Evolutionary conservation across 2,797 vertebrate species (phyloP).

Genomic region (Rhinatrema bivittatum): DNA sequence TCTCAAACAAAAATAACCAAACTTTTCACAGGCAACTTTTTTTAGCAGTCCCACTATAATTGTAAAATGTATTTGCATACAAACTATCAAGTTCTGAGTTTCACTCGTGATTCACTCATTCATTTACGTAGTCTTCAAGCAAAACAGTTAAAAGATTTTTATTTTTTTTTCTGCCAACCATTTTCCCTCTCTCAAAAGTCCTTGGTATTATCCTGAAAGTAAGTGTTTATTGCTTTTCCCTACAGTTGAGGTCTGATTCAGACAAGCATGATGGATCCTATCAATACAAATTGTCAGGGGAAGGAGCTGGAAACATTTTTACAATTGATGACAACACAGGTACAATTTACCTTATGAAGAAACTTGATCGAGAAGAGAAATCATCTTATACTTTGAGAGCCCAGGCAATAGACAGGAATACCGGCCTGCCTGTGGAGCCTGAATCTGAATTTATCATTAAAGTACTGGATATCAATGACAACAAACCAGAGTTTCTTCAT

Average conservation of each 20-base stretch:
- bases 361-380: slow-evolving; percentile 80
- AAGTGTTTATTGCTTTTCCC: slow-evolving; percentile 7
- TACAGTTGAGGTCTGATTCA: slow-evolving; percentile 75
- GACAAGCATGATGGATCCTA: slow-evolving; percentile 65
- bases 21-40: too few species aligned
- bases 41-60: too few species aligned
- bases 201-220: too few species aligned
- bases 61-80: too few species aligned
- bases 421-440: slow-evolving; percentile 69
- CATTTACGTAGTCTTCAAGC: too few species aligned
- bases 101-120: too few species aligned
- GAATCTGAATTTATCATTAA: slow-evolving; percentile 87
- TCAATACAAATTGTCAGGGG: slow-evolving; percentile 71
- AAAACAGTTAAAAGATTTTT: too few species aligned
- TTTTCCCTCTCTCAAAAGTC: too few species aligned
- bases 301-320: slow-evolving; percentile 74
- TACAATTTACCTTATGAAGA: slow-evolving; percentile 64
- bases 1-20: too few species aligned
- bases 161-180: too few species aligned
- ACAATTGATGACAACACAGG: slow-evolving; percentile 67
- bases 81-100: too few species aligned
- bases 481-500: slow-evolving; percentile 78
- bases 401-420: slow-evolving; percentile 67
- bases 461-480: slow-evolving; percentile 88
- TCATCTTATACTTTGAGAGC: slow-evolving; percentile 76